These are phyloP conservation scores for Apamea epomidion DNA, from an alignment of 2,888 invertebrate species.

Conservation along the genomic window DNA sequence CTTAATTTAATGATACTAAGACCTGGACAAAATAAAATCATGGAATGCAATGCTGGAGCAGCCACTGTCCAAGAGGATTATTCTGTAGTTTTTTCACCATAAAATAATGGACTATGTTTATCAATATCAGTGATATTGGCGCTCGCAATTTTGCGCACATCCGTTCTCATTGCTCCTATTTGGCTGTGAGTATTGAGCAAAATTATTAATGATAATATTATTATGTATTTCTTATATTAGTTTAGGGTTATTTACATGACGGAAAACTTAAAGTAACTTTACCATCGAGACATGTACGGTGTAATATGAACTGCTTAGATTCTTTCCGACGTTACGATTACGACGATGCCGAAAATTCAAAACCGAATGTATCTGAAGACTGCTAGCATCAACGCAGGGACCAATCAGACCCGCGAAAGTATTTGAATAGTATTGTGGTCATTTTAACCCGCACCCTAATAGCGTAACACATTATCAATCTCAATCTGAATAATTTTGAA, in stretches of 20 bases:
- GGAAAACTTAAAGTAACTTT: constrained; percentile 12
- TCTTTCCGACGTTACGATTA: background rate
- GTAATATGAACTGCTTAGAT: background rate
- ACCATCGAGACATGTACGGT: background rate
- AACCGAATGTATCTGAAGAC: background rate
- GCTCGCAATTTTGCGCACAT: background rate
- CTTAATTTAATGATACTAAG: background rate
- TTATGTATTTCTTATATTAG: constrained; percentile 1
- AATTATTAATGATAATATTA: constrained; percentile 11
- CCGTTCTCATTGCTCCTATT: constrained; percentile 9
- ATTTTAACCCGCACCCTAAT: too few relatives aligned
- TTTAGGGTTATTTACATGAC: background rate
- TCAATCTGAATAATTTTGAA: too few relatives aligned
- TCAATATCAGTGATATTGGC: background rate
- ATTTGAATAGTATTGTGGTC: background rate
- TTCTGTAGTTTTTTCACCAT: background rate
- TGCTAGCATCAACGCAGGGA: background rate
- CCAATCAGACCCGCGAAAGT: too few relatives aligned
- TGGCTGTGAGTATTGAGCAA: constrained; percentile 15
- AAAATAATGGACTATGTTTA: background rate
- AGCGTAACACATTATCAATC: too few relatives aligned
- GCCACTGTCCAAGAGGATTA: background rate
- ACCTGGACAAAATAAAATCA: background rate
- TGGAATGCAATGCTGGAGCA: constrained; percentile 1
- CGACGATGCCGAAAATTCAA: background rate